phyloP scores from a whole-genome alignment of 1,140 invertebrate species.

The Cephus cinctus region DNA sequence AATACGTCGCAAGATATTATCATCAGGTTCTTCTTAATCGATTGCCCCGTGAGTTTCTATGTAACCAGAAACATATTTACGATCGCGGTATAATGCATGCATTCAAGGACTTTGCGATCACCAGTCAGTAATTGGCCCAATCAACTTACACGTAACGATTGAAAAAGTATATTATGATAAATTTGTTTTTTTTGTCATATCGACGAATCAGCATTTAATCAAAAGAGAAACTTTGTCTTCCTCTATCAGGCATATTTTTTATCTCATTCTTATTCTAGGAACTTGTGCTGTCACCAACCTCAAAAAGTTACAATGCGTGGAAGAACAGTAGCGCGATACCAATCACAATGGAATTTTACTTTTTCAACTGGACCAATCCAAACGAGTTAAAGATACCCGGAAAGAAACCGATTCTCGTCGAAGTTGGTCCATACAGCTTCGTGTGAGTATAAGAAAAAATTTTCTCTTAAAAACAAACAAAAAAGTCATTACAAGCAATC shows the following conservation, averaged over 20 bases:
- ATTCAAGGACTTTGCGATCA: no score
- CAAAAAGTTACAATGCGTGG: conserved; percentile 55
- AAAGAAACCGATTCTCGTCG: conserved; percentile 57
- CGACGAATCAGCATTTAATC: neutral
- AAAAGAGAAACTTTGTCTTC: neutral
- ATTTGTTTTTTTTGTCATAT: neutral
- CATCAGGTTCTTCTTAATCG: no score
- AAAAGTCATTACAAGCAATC: neutral
- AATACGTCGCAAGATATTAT: no score
- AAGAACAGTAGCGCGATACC: conserved; percentile 51
- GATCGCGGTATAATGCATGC: no score
- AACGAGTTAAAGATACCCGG: conserved; percentile 37
- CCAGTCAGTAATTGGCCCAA: no score
- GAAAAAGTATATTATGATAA: no score
- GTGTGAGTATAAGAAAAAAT: conserved; percentile 41
- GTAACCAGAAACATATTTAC: no score
- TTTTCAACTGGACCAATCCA: conserved; percentile 65
- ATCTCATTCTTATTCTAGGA: conserved; percentile 34
- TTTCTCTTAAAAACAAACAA: conserved; percentile 14
- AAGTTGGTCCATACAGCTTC: conserved; percentile 72
- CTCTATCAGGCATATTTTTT: neutral
- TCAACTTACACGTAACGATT: no score
- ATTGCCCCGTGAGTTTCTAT: no score
- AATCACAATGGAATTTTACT: conserved; percentile 56
- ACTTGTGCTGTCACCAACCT: conserved; percentile 38